Evolutionary conservation across 2,797 vertebrate species (phyloP).

Genomic region (Danio aesculapii): DNA sequence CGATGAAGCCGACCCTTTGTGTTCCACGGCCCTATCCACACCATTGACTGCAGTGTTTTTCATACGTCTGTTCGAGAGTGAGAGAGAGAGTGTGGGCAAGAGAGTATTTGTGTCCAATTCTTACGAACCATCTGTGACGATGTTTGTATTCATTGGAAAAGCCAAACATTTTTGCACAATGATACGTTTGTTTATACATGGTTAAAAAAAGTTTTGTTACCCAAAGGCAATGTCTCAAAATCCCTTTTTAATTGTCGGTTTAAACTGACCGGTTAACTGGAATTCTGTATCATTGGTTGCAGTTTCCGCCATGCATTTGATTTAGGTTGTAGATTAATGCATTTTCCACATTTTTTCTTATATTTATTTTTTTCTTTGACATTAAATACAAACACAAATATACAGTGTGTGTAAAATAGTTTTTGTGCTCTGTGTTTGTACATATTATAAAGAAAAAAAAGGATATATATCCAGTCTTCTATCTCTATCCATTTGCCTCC

Average conservation of each 20-base stretch:
- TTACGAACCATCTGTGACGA: conserved; percentile 90
- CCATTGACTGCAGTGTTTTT: conserved; percentile 70
- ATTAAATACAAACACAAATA: conserved; percentile 6
- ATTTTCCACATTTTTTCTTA: too few relatives aligned
- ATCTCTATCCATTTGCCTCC: conserved; percentile 4
- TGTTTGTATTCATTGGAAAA: conserved; percentile 85
- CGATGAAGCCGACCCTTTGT: conserved; percentile 94
- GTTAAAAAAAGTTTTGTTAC: conserved; percentile 16
- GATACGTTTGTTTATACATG: conserved; percentile 37
- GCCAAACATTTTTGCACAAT: conserved; percentile 80
- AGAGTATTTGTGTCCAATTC: conserved; percentile 68
- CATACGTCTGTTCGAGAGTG: conserved; percentile 61
- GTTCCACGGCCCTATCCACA: conserved; percentile 74
- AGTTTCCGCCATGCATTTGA: not conserved
- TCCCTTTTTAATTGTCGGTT: not conserved
- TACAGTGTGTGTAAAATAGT: not conserved
- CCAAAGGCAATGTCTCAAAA: conserved; percentile 25
- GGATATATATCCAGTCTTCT: not conserved
- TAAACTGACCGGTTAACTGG: not conserved
- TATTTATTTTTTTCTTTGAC: not conserved
- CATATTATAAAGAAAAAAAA: conserved; percentile 6
- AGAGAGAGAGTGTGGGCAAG: conserved; percentile 8
- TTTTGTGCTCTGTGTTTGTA: conserved; percentile 9
- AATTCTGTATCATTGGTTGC: not conserved
- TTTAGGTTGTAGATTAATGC: not conserved